Conservation (phyloP, 1,140 invertebrate genomes). For the Drosophila navojoa region DNA sequence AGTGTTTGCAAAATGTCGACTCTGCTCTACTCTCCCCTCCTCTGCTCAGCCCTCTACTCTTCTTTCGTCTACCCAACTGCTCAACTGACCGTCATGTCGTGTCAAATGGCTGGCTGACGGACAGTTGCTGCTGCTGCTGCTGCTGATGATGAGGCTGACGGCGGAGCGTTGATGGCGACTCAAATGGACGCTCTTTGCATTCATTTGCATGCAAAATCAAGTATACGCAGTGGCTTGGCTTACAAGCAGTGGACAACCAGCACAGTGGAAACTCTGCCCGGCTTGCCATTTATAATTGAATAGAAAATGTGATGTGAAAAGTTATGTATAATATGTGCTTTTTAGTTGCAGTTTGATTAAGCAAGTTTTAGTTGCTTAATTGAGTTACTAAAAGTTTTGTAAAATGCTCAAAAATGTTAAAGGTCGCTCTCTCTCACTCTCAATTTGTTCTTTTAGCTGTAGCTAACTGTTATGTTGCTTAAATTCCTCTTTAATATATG, state of each 20-base stretch:
- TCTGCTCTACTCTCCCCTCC: not conserved
- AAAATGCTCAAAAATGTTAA: not conserved
- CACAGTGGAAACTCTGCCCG: slow-evolving; percentile 44
- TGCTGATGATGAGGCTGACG: slow-evolving; percentile 56
- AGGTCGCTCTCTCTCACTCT: not conserved
- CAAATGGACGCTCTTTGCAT: slow-evolving; percentile 76
- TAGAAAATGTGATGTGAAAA: slow-evolving; percentile 5
- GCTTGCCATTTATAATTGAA: slow-evolving; percentile 3
- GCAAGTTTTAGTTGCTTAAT: slow-evolving; percentile 3
- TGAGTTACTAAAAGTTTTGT: not conserved
- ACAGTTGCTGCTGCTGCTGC: slow-evolving; percentile 30
- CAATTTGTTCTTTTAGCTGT: too few species aligned
- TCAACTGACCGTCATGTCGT: not conserved
- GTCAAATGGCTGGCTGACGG: slow-evolving; percentile 28
- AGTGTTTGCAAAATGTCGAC: slow-evolving; percentile 70
- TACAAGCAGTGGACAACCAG: not conserved
- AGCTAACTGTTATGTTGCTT: not conserved
- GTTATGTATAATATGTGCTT: not conserved
- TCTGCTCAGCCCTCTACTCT: not conserved
- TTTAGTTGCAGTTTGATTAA: too few species aligned
- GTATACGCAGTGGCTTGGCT: slow-evolving; percentile 28
- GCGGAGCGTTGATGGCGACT: slow-evolving; percentile 62
- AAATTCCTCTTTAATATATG: not conserved
- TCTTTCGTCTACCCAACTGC: not conserved
- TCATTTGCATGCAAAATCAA: slow-evolving; percentile 78